Conservation (phyloP, 2,797 vertebrate genomes). For the Heterohyrax brucei region DNA sequence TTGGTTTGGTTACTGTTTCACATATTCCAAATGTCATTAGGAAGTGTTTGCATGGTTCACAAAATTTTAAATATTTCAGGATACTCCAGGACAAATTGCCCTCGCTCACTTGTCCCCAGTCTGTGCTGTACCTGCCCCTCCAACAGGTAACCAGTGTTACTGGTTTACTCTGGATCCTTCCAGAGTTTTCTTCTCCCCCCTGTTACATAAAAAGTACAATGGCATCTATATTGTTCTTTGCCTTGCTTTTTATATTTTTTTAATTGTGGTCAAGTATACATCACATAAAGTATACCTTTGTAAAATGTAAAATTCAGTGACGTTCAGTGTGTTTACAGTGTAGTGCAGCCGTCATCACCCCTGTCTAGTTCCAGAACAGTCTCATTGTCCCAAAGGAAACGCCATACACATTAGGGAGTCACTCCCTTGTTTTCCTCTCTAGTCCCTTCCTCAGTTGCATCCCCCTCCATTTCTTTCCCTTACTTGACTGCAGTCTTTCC, state of each 20-base stretch:
- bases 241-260: neutral
- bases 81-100: neutral
- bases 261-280: neutral
- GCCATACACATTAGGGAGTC: neutral
- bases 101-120: neutral
- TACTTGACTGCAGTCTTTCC: neutral
- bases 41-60: neutral
- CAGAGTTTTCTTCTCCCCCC: neutral
- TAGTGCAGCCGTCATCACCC: too few relatives aligned
- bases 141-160: neutral
- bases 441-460: too few relatives aligned
- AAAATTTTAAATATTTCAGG: neutral
- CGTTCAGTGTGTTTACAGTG: too few relatives aligned
- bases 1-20: neutral
- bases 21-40: neutral
- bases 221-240: neutral
- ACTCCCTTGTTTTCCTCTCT: neutral
- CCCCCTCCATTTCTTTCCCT: neutral
- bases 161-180: neutral
- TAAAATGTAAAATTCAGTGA: too few relatives aligned
- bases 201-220: neutral
- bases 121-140: neutral
- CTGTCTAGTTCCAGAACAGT: too few relatives aligned
- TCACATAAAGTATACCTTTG: neutral
- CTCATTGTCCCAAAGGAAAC: neutral